Evolutionary conservation across 2,888 invertebrate genomes (phyloP), one percentile per base, ranked within the genome.

Genomic region (Drosophila kokeensis): DNA sequence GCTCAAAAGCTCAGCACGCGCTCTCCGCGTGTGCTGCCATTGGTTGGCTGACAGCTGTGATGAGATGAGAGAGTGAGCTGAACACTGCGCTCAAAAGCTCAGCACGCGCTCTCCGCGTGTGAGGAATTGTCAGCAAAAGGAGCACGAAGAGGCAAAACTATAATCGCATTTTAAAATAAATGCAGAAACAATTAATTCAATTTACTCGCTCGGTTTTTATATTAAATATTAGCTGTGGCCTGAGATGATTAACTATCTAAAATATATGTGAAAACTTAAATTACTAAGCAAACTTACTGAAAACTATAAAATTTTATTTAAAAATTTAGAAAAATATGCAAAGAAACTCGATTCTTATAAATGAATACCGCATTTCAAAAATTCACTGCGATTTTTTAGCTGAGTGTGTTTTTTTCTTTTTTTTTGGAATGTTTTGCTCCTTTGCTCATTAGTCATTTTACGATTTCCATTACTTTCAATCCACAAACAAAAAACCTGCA

Each of bases 391-490:
- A 27, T 45, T 27, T 45, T 45, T 45, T 24, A 15, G 45, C 45
- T 45, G 24, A 45, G 45, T 45, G 24, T 2, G 13, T 24, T 13
- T 21, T 2, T 11, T 42, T 21, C 2, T 11, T 42, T 45, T 45
- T 45, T 24, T 45, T 24, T 38, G 48, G 60, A 52, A 53, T 67
- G 52, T 52, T 58, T 40, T 36, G 15, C 61, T 54, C 54, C 59
- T 65, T 76, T 75, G 74, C 63, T 87, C 82, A 76, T 73, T 62
- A 67, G 75, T 62, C 89, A 82, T 80, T 84, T 73, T 87, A 55
- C 55, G 29, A 77, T 84, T 81, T 78, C 76, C 71, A 81, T 74
- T 76, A 75, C 68, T 77, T 72, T 77, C 70, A 73, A 81, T 76
- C 81, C 29, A 50, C 36, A 66, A 57, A 40, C 60, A 54, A 48